These are phyloP conservation scores for Sebastes minor DNA, from an alignment of 2,797 vertebrate genomes.

Conservation along the genomic window DNA sequence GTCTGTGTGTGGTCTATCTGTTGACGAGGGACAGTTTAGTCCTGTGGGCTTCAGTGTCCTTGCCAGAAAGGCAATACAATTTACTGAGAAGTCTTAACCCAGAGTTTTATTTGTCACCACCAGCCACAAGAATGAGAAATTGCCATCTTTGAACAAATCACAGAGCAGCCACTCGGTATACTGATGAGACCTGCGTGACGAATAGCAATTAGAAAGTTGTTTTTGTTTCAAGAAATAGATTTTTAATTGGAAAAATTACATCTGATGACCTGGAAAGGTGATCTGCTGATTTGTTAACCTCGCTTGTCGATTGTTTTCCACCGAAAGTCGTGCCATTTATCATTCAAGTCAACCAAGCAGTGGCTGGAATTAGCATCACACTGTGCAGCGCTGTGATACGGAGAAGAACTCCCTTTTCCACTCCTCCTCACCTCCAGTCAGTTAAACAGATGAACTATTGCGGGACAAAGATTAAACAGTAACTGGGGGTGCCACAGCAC, in stretches of 20 bases:
- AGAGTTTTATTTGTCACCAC: slow-evolving; percentile 56
- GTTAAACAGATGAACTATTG: slow-evolving; percentile 80
- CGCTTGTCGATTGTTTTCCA: slow-evolving; percentile 26
- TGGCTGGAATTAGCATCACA: slow-evolving; percentile 65
- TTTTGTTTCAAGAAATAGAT: slow-evolving; percentile 41
- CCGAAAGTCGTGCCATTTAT: slow-evolving; percentile 55
- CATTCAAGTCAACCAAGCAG: slow-evolving; percentile 52
- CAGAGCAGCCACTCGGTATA: slow-evolving; percentile 9
- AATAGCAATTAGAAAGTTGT: slow-evolving; percentile 42
- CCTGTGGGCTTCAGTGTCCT: slow-evolving; percentile 74
- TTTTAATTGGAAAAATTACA: slow-evolving; percentile 35
- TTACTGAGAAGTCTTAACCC: slow-evolving; percentile 64
- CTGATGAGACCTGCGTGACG: slow-evolving; percentile 8
- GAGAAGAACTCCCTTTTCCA: slow-evolving; percentile 56
- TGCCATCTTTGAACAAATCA: slow-evolving; percentile 52
- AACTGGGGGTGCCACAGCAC: slow-evolving; percentile 69
- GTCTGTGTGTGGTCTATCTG: slow-evolving; percentile 77
- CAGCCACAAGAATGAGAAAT: slow-evolving; percentile 54
- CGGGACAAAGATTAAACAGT: slow-evolving; percentile 78
- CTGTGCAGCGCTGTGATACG: slow-evolving; percentile 44
- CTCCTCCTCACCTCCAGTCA: slow-evolving; percentile 67
- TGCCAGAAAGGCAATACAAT: slow-evolving; percentile 78
- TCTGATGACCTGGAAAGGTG: slow-evolving; percentile 48
- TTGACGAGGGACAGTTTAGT: slow-evolving; percentile 74
- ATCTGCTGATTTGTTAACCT: slow-evolving; percentile 26